These are phyloP conservation scores for Thymelicus lineola DNA, from an alignment of 2,888 invertebrate genomes.

Conservation along the genomic window DNA sequence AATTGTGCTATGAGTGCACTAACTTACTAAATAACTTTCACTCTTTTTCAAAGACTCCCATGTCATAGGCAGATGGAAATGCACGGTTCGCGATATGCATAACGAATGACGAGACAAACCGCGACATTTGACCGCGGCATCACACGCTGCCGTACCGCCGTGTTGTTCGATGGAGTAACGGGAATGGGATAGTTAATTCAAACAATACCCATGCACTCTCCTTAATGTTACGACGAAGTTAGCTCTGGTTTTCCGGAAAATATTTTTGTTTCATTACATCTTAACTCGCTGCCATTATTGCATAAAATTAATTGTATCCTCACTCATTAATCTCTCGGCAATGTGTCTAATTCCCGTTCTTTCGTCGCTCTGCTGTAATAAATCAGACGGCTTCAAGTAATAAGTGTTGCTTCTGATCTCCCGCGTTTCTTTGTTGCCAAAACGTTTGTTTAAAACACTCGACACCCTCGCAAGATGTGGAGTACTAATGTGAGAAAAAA, in stretches of 20 bases:
- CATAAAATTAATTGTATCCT: slow-evolving; percentile 68
- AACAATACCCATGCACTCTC: too few relatives aligned
- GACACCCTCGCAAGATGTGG: slow-evolving; percentile 16
- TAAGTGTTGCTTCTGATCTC: slow-evolving; percentile 40
- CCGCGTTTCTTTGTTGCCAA: slow-evolving; percentile 47
- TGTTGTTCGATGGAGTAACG: too few relatives aligned
- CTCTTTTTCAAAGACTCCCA: too few relatives aligned
- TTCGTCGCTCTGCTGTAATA: slow-evolving; percentile 64
- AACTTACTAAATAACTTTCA: too few relatives aligned
- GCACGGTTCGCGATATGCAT: too few relatives aligned
- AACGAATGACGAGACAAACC: too few relatives aligned
- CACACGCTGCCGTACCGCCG: too few relatives aligned
- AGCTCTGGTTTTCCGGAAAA: not conserved
- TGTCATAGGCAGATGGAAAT: too few relatives aligned
- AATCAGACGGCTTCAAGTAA: slow-evolving; percentile 55
- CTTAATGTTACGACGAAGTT: too few relatives aligned
- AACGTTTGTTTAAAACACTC: slow-evolving; percentile 45
- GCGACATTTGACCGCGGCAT: too few relatives aligned
- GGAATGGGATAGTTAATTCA: too few relatives aligned
- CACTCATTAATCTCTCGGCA: slow-evolving; percentile 70
- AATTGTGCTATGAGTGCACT: too few relatives aligned
- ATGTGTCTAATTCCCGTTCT: slow-evolving; percentile 68
- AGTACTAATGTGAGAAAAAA: slow-evolving; percentile 4
- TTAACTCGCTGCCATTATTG: slow-evolving; percentile 53
- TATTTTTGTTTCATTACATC: slow-evolving; percentile 48